Percentiles rank a stretch among this genome's conserved stretches.
These are phyloP conservation scores for Tadarida brasiliensis DNA, from an alignment of 2,797 vertebrate species.

Conservation along the genomic window DNA sequence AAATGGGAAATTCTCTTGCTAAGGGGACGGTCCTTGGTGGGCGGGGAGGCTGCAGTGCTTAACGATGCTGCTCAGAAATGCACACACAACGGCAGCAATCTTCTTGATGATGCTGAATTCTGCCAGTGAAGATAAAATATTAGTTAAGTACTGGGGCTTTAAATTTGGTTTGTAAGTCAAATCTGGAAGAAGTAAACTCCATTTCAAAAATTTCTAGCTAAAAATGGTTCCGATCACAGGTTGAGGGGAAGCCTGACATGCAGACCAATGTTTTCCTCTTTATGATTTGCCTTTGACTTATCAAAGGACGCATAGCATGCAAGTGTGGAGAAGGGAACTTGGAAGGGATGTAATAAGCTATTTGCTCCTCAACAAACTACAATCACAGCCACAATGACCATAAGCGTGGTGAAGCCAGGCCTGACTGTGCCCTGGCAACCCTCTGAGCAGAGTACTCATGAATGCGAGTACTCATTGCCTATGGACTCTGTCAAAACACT, in stretches of 20 bases:
- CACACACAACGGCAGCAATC: neutral
- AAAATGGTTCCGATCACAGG: neutral
- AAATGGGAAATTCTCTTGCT: slow-evolving; percentile 1
- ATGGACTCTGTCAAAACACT: neutral
- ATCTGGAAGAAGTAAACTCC: neutral
- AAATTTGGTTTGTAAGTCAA: neutral
- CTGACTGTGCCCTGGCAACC: neutral
- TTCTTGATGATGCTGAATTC: neutral
- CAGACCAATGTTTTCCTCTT: neutral
- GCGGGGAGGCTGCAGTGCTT: neutral
- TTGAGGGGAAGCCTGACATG: neutral
- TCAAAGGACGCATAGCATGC: neutral
- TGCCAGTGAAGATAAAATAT: neutral
- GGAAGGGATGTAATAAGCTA: neutral
- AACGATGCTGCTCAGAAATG: neutral
- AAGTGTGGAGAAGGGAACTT: slow-evolving; percentile 17
- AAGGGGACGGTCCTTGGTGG: neutral
- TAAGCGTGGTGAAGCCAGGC: neutral
- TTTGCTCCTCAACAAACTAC: neutral
- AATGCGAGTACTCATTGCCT: neutral
- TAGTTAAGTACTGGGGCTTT: neutral
- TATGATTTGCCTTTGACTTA: neutral
- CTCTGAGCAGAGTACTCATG: neutral
- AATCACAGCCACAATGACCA: neutral
- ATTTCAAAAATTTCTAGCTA: slow-evolving; percentile 15